These are phyloP conservation scores for Myiozetetes cayanensis DNA, from an alignment of 2,113 vertebrate genomes.

Conservation along the genomic window DNA sequence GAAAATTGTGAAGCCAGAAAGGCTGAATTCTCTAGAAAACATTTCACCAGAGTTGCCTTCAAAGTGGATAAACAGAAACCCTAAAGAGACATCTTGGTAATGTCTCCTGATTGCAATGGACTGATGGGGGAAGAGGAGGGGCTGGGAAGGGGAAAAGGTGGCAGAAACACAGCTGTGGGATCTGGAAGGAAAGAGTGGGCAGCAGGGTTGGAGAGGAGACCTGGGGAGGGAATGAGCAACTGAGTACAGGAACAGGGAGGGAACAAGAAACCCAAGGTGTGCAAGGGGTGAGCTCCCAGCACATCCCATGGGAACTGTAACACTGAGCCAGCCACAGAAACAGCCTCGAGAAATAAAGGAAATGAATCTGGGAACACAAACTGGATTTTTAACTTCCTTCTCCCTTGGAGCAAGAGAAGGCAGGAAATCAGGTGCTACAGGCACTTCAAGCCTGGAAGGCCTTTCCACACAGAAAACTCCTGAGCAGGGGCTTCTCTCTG, in stretches of 20 bases:
- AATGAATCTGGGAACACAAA: background rate
- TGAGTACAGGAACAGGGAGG: background rate
- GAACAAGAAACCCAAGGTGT: fast-evolving
- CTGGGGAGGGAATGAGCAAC: background rate
- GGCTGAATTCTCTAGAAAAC: background rate
- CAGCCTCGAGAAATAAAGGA: too few species aligned
- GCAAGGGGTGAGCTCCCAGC: background rate
- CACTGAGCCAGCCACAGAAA: fast-evolving
- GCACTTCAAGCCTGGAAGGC: background rate
- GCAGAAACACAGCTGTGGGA: background rate
- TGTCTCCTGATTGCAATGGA: background rate
- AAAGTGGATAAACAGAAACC: background rate
- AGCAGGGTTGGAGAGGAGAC: background rate
- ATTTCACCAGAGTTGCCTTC: background rate
- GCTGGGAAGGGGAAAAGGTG: fast-evolving
- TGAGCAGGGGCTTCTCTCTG: background rate
- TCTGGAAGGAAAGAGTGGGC: background rate
- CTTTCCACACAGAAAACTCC: background rate
- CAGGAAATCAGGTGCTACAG: background rate
- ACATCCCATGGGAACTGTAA: background rate
- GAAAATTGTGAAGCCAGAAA: background rate
- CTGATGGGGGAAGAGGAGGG: background rate
- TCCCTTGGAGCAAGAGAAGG: background rate
- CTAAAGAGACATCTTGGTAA: background rate
- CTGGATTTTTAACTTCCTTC: background rate